A percentile compares a stretch with the other conserved stretches of the same genome.
These are phyloP conservation scores for Megaceryle torquata DNA, from an alignment of 2,113 vertebrate species.

Conservation along the genomic window DNA sequence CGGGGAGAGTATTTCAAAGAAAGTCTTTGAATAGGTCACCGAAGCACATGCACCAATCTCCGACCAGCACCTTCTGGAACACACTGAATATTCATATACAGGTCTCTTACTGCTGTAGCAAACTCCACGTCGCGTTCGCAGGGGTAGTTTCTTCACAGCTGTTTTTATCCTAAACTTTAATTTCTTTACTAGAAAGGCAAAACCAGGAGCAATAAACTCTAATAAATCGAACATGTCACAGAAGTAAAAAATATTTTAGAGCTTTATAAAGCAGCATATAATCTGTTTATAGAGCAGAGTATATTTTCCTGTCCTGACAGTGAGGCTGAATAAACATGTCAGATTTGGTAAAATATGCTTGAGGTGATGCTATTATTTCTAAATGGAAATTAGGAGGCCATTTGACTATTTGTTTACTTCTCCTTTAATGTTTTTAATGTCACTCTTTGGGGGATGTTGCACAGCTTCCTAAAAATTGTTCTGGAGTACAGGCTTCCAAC, in stretches of 20 bases:
- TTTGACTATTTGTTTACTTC: background rate
- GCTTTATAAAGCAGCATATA: conserved; percentile 37
- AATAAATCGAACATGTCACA: conserved; percentile 14
- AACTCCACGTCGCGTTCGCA: background rate
- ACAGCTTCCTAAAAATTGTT: background rate
- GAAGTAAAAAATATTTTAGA: conserved; percentile 35
- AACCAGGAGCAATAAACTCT: conserved; percentile 10
- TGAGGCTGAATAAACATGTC: conserved; percentile 12
- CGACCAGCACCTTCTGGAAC: accelerated
- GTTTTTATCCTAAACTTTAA: background rate
- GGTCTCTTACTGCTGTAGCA: background rate
- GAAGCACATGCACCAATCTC: background rate
- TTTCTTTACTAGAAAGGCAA: conserved; percentile 11
- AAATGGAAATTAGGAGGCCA: background rate
- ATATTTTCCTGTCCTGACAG: conserved; percentile 26
- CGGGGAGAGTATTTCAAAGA: conserved; percentile 4
- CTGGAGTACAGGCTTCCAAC: background rate
- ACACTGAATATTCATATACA: background rate
- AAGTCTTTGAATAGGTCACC: background rate
- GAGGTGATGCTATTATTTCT: background rate
- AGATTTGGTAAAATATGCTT: background rate
- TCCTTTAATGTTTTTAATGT: background rate
- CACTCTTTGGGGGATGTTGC: background rate
- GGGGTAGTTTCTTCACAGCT: background rate
- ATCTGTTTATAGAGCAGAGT: conserved; percentile 16